Percentiles rank a stretch among this genome's conserved stretches.
Conservation (phyloP, 2,113 vertebrate species). For the Labeo catla region DNA sequence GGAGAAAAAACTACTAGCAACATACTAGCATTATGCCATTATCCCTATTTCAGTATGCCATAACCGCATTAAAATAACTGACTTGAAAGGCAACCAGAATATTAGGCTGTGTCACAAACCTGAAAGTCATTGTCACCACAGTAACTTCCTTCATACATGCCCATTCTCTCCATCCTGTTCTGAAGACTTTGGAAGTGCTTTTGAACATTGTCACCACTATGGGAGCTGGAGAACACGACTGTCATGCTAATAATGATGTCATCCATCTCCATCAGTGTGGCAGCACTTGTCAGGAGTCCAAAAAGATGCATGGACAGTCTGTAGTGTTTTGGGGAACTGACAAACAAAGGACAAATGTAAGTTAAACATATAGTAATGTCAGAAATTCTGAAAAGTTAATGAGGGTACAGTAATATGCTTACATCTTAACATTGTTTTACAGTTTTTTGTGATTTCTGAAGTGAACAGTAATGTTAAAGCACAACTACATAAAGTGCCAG, state of each 20-base stretch:
- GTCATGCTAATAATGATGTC: background rate
- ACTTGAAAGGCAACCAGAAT: too few relatives aligned
- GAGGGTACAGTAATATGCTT: too few relatives aligned
- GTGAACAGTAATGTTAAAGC: too few relatives aligned
- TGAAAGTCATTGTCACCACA: background rate
- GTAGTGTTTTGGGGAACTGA: background rate
- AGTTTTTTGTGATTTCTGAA: too few relatives aligned
- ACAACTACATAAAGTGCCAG: too few relatives aligned
- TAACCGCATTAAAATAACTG: too few relatives aligned
- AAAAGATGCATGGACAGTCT: constrained; percentile 4
- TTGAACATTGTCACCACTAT: background rate
- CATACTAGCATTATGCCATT: background rate
- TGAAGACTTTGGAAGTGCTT: background rate
- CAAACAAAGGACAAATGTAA: background rate
- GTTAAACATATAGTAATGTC: background rate
- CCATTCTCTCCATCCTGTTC: background rate
- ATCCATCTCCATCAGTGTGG: background rate
- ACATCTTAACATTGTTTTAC: too few relatives aligned
- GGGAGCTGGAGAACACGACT: background rate
- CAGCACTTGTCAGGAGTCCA: background rate
- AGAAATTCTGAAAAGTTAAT: too few relatives aligned
- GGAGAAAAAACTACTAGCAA: background rate
- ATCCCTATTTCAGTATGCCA: too few relatives aligned
- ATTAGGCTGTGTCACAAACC: too few relatives aligned
- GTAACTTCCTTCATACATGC: background rate